Percentiles rank a stretch among this genome's conserved stretches.
These are phyloP conservation scores for Tribolium madens DNA, from an alignment of 1,140 invertebrate species.

Conservation along the genomic window DNA sequence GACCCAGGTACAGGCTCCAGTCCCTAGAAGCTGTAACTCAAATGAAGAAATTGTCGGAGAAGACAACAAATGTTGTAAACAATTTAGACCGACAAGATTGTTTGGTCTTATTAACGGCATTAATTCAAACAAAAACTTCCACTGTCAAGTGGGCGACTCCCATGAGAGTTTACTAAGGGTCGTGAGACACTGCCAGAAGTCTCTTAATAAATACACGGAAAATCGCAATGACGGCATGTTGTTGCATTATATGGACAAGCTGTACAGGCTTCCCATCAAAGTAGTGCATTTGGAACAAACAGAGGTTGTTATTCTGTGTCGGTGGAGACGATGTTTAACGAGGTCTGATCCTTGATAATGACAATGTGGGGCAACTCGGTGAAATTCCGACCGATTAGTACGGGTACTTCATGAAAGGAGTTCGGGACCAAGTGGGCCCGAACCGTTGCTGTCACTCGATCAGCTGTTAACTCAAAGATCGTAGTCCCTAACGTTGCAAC, in stretches of 20 bases:
- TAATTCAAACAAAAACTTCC: too few relatives aligned
- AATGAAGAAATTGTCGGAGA: too few relatives aligned
- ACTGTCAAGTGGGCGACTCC: slow-evolving; percentile 6
- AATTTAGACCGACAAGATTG: background rate
- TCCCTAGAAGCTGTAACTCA: too few relatives aligned
- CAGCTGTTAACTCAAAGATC: background rate
- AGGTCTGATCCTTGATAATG: background rate
- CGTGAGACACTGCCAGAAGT: slow-evolving; percentile 54
- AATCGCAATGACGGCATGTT: slow-evolving; percentile 66
- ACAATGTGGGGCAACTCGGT: background rate
- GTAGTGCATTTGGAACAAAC: slow-evolving; percentile 81
- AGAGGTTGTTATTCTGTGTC: slow-evolving; percentile 74
- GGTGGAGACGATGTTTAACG: too few relatives aligned
- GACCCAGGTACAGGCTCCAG: too few relatives aligned
- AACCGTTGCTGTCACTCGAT: background rate
- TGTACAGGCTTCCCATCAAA: slow-evolving; percentile 72
- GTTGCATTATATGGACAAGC: slow-evolving; percentile 79
- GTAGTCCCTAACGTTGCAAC: background rate
- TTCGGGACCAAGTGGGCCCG: background rate
- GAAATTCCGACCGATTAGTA: background rate
- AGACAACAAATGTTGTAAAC: background rate
- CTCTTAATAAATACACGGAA: slow-evolving; percentile 50
- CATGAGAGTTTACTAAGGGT: slow-evolving; percentile 50
- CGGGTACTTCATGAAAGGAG: background rate
- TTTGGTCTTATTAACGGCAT: background rate